A percentile compares a stretch with the other conserved stretches of the same genome.
Conservation (phyloP, 2,888 invertebrate genomes). For the Nycteola revayana region DNA sequence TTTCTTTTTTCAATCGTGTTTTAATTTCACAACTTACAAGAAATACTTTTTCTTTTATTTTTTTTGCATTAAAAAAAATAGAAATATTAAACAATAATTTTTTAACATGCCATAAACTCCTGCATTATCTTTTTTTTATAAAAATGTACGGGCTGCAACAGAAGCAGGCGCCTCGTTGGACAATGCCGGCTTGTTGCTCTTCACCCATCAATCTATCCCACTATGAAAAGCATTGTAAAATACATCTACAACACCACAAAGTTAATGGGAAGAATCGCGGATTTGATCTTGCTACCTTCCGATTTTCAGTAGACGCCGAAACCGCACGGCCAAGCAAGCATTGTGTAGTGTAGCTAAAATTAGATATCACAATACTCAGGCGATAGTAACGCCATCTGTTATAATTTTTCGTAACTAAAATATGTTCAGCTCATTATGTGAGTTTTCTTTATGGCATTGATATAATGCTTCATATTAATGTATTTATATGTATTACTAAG, state of each 20-base stretch:
- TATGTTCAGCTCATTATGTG: no score
- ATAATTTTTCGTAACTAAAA: not conserved
- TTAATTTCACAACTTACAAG: no score
- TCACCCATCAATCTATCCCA: conserved; percentile 69
- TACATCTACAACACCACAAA: conserved; percentile 44
- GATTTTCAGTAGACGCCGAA: conserved; percentile 1
- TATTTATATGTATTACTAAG: no score
- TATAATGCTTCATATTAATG: no score
- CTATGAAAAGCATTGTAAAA: conserved; percentile 47
- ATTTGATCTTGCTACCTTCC: conserved; percentile 31
- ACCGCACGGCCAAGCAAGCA: conserved; percentile 26
- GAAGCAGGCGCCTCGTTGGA: conserved; percentile 69
- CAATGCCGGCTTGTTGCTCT: conserved; percentile 74
- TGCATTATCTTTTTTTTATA: no score
- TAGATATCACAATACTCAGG: conserved; percentile 5
- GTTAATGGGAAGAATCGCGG: conserved; percentile 44
- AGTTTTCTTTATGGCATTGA: no score
- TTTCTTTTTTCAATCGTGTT: no score
- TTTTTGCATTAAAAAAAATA: no score
- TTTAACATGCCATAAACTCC: no score
- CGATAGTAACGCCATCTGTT: conserved; percentile 50
- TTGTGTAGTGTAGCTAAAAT: conserved; percentile 1
- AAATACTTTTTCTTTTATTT: no score
- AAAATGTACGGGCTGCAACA: conserved; percentile 70
- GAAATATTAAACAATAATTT: no score